These are phyloP conservation scores for Neodiprion fabricii DNA, from an alignment of 1,140 invertebrate species.

Conservation along the genomic window DNA sequence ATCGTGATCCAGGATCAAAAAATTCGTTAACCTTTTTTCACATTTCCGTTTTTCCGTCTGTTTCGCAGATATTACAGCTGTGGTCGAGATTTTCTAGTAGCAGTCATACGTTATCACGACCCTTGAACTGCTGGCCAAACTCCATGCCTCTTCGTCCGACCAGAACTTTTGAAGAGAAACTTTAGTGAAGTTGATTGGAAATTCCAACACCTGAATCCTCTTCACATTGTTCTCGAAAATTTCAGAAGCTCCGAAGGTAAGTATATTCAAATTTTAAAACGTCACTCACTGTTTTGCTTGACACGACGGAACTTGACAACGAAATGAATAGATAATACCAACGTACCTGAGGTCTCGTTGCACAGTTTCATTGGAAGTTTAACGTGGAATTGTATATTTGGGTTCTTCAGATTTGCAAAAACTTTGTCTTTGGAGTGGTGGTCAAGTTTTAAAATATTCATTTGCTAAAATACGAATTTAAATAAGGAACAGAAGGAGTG, in stretches of 20 bases:
- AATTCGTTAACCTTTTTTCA: background rate
- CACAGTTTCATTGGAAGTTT: no score
- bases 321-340: background rate
- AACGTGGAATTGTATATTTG: no score
- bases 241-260: background rate
- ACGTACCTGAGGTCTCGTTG: no score
- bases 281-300: background rate
- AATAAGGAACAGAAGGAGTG: no score
- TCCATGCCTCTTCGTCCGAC: background rate
- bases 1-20: conserved; percentile 29
- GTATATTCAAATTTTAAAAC: background rate
- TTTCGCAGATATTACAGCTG: background rate
- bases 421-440: no score
- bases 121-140: background rate
- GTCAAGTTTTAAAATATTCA: no score
- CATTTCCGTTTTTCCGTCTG: background rate
- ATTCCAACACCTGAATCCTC: no score
- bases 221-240: background rate
- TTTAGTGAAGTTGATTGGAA: background rate
- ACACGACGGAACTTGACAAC: background rate
- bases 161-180: background rate
- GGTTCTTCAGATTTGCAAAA: no score
- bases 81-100: no score
- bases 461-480: no score
- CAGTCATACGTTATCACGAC: background rate